Base-by-base conservation (phyloP, 2,797 vertebrate genomes). In the Lindbergichthys nudifrons region DNA sequence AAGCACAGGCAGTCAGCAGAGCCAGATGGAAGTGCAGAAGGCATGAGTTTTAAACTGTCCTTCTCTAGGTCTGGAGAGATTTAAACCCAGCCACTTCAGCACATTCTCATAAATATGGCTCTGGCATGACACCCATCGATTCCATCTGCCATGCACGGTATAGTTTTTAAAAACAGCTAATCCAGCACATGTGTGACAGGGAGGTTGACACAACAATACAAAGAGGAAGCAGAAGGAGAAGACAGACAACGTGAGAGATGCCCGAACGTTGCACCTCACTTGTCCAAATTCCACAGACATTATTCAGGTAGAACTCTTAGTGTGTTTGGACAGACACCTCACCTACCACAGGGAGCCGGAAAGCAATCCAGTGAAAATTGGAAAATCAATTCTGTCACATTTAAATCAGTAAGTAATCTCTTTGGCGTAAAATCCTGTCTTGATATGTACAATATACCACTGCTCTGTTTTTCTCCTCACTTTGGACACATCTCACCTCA, bases 301-400 rank as follows among this genome's bases (percentile, higher is more conserved):
- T 58, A 71, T 67, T 83, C 65, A 77, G 75, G 69, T 75, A 51
- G 30, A 63, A 70, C 72, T 64, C 5, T 67, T 61, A 77, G 65
- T 77, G 86, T 79, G 50, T 90, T 87, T 86, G 76, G 75, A 82
- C 70, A 65, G 85, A 89, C 77, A 64, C 69, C 77, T 86, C 73
- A 74, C 64, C 82, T 67, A 62, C 81, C 63, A 57, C 4, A 15
- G 71, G 89, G 84, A 90, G 81, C 79, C 79, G 85, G 88, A 81
- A 87, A 85, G 69, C 89, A 94, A 93, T 94, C 93, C 81, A 62
- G 75, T 87, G 62, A 77, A 92, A 94, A 96, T 94, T 95, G 92
- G 86, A 95, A 95, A 96, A 96, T 97, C 95, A 87, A 92, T 96
- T 93, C 83, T 85, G 89, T 87, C 90, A 89, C 87, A 77, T 84